phyloP scores from a whole-genome alignment of 2,888 invertebrate genomes.

The Drosophila subquinaria region DNA sequence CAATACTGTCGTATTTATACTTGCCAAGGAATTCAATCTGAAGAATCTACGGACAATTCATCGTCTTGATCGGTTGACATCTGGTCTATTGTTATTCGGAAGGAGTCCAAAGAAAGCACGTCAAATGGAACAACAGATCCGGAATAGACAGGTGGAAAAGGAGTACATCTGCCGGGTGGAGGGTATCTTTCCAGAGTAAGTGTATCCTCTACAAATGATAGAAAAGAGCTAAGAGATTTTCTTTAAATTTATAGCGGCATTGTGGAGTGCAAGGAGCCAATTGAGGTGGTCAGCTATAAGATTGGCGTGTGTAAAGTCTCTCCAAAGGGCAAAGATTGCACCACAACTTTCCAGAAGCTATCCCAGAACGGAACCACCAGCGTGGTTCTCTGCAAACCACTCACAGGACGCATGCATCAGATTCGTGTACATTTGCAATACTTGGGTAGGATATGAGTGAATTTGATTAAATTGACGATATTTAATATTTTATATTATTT shows the following conservation, averaged over 20 bases:
- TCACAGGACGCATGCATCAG: slow-evolving; percentile 99
- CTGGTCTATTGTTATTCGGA: slow-evolving; percentile 95
- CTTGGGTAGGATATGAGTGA: slow-evolving; percentile 88
- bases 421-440: slow-evolving; percentile 98
- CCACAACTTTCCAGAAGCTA: slow-evolving; percentile 95
- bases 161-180: slow-evolving; percentile 98
- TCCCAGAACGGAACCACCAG: slow-evolving; percentile 96
- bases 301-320: slow-evolving; percentile 98
- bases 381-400: slow-evolving; percentile 96
- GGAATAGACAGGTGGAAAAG: slow-evolving; percentile 96
- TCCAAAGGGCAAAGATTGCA: slow-evolving; percentile 96
- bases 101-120: slow-evolving; percentile 96
- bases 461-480: background rate
- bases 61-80: slow-evolving; percentile 98
- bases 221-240: fast-evolving
- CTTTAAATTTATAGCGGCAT: slow-evolving; percentile 88
- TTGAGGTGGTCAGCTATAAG: slow-evolving; percentile 97
- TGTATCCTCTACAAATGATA: background rate
- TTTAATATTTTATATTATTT: background rate
- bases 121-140: slow-evolving; percentile 97
- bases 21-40: slow-evolving; percentile 97
- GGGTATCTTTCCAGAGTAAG: slow-evolving; percentile 96
- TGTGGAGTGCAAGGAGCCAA: slow-evolving; percentile 95
- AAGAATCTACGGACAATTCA: slow-evolving; percentile 97
- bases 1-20: slow-evolving; percentile 98